Evolutionary conservation across 2,797 vertebrate genomes (phyloP).

Genomic region (Gorsachius magnificus): DNA sequence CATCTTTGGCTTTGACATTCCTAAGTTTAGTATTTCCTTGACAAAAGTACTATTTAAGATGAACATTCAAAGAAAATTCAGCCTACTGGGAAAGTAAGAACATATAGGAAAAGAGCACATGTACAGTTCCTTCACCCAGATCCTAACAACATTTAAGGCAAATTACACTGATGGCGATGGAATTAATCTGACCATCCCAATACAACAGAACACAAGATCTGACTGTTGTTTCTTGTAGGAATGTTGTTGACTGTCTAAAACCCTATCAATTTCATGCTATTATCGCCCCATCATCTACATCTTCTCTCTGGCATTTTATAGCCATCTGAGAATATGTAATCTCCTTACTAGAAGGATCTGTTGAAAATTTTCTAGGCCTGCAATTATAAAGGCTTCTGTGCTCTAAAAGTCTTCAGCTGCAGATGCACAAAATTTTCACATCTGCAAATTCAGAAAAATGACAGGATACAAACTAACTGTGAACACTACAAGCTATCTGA

Average conservation of each 20-base stretch:
- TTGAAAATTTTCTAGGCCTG: constrained; percentile 38
- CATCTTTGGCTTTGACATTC: not conserved
- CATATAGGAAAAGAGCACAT: not conserved
- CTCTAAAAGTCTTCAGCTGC: constrained; percentile 39
- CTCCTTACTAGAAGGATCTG: constrained; percentile 27
- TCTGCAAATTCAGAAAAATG: constrained; percentile 39
- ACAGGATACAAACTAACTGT: not conserved
- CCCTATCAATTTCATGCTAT: not conserved
- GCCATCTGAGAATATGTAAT: constrained; percentile 13
- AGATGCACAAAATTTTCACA: constrained; percentile 41
- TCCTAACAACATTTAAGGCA: not conserved
- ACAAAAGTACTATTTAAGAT: constrained; percentile 17
- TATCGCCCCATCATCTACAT: not conserved
- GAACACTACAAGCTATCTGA: not conserved
- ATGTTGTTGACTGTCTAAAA: not conserved
- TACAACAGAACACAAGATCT: not conserved
- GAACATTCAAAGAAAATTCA: not conserved
- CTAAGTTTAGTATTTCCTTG: constrained; percentile 8
- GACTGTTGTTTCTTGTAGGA: not conserved
- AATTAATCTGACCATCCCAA: not conserved
- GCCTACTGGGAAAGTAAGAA: not conserved
- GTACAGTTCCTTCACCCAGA: not conserved
- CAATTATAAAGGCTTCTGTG: constrained; percentile 32
- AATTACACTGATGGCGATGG: not conserved
- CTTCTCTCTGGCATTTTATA: constrained; percentile 26